Conservation (phyloP, 35 echinoderm and acorn worm genomes). For the Acanthaster planci region DNA sequence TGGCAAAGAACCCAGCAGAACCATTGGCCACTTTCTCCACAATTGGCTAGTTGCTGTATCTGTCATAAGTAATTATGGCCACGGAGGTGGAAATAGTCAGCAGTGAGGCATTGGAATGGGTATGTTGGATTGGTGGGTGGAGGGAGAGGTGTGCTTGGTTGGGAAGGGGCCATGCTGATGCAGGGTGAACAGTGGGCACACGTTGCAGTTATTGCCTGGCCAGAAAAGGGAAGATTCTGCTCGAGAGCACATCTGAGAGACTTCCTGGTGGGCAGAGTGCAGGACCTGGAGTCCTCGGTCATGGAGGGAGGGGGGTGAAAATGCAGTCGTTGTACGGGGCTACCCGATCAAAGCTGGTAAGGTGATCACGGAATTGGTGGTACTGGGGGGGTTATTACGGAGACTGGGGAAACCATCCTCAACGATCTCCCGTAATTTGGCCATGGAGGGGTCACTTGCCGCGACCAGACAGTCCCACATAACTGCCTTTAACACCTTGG, state of each 20-base stretch:
- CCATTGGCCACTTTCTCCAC: slow-evolving; percentile 22
- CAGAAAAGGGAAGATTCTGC: slow-evolving; percentile 56
- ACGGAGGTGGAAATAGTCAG: slow-evolving; percentile 55
- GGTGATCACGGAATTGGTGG: slow-evolving; percentile 17
- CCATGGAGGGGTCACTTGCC: slow-evolving; percentile 40
- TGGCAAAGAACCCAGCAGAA: slow-evolving; percentile 24
- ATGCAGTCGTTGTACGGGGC: slow-evolving; percentile 37
- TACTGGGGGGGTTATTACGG: slow-evolving; percentile 24
- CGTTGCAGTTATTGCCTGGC: slow-evolving; percentile 29
- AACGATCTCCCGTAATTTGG: slow-evolving; percentile 20
- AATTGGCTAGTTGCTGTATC: slow-evolving; percentile 51
- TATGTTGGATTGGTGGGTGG: slow-evolving; percentile 35
- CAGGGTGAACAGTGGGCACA: slow-evolving; percentile 20
- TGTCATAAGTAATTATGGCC: slow-evolving; percentile 38
- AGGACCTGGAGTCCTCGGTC: slow-evolving; percentile 37
- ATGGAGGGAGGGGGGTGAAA: slow-evolving; percentile 52
- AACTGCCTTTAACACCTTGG: slow-evolving; percentile 22
- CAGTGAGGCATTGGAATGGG: slow-evolving; percentile 49
- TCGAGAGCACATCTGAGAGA: slow-evolving; percentile 35
- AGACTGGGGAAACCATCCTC: slow-evolving; percentile 24
- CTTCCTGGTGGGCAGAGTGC: slow-evolving; percentile 63
- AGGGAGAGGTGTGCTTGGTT: slow-evolving; percentile 27
- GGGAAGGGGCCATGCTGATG: slow-evolving; percentile 45
- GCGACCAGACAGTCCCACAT: slow-evolving; percentile 48
- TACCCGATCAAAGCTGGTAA: slow-evolving; percentile 44